Base-by-base conservation (phyloP, 1,140 invertebrate species). In the Pseudomyrmex cubaensis region DNA sequence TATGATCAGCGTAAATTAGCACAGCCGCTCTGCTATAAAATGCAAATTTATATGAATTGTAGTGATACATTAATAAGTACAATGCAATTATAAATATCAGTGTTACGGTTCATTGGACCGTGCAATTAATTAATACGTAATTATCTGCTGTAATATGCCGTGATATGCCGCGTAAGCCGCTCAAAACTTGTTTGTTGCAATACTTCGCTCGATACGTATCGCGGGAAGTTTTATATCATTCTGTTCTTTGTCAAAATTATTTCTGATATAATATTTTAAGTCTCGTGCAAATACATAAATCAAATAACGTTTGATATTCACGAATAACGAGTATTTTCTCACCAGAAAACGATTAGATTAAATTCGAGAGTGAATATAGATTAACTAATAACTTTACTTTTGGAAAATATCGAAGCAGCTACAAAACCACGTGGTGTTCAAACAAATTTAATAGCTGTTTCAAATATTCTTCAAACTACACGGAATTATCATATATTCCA, bases 41-140 rank as follows among this genome's bases (percentile, higher is more conserved):
- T 69, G 64, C 15, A 69, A 78, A 78, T 78, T 70, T 20, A 20
- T 48, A 70, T 9, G 20, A 78, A 70, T 78, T 64, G 76, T 59
- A 70, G 52, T n/a, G 76, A 69, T 70, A 78, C 57, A 78, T 78
- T 78, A 70, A 78, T 78, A 78, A 78, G 76, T 78, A 1, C n/a
- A 22, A 78, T 17, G 64, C 44, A 78, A 69, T 78, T 69, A 70
- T 57, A 66, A 70, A 78, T 48, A 78, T 25, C 52, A 13, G 50
- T 12, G 13, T 72, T 57, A 46, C 35, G 35, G 17, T 57, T 78
- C 20, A 25, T 10, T 10, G 44, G 69, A 69, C 54, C 52, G 64
- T 22, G 76, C 64, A 48, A 78, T 70, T 78, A 20, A 78, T 78
- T 70, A 78, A 70, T 70, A 46, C 44, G 52, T 78, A 70, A 78